phyloP scores from a whole-genome alignment of 2,797 vertebrate species.

The Octomys mimax region DNA sequence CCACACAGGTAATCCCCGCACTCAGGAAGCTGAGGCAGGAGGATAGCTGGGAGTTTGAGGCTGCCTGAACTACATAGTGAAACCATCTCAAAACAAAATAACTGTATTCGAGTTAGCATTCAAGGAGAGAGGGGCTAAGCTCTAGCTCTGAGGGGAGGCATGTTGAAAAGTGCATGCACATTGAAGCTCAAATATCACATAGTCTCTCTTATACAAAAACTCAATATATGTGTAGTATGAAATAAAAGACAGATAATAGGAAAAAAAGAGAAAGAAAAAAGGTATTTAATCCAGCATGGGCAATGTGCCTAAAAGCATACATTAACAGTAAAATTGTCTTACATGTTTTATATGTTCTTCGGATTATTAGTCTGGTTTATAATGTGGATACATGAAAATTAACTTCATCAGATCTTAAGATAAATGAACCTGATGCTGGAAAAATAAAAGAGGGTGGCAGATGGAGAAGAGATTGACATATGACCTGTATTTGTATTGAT shows the following conservation, averaged over 20 bases:
- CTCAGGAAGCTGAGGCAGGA: too few relatives aligned
- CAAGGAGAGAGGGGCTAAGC: background rate
- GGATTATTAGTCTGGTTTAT: too few relatives aligned
- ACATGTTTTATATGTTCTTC: too few relatives aligned
- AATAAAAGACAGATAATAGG: background rate
- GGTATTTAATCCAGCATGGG: background rate
- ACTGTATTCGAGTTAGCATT: background rate
- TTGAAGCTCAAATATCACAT: background rate
- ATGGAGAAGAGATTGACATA: background rate
- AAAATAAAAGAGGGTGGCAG: background rate
- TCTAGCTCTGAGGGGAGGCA: background rate
- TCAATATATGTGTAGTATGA: background rate
- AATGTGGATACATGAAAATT: too few relatives aligned
- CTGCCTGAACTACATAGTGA: too few relatives aligned
- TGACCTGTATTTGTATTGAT: background rate
- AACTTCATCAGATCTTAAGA: too few relatives aligned
- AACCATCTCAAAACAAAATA: background rate
- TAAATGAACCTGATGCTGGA: too few relatives aligned
- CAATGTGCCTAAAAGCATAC: too few relatives aligned
- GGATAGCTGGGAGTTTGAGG: too few relatives aligned
- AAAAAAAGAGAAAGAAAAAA: background rate
- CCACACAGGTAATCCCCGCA: too few relatives aligned
- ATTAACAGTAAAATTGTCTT: too few relatives aligned
- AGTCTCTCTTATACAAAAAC: background rate
- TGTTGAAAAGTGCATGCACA: background rate